These are phyloP conservation scores for Eupsilia transversa DNA, from an alignment of 2,888 invertebrate genomes.

Conservation along the genomic window DNA sequence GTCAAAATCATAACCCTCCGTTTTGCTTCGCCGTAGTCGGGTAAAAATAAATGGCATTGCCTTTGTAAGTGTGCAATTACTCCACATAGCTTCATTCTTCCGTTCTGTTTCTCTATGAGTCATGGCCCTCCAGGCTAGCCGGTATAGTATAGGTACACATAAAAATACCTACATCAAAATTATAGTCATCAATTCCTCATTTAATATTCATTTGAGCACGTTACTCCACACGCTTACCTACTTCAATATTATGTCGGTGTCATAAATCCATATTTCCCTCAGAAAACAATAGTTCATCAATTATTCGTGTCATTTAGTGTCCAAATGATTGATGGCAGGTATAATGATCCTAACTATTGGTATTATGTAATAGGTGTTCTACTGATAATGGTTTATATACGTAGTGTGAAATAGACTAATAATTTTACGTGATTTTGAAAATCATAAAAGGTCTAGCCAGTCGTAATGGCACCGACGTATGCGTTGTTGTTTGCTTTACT, in stretches of 20 bases:
- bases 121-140: no score
- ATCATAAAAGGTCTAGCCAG: not conserved
- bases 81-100: no score
- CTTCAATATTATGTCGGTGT: slow-evolving; percentile 9
- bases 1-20: no score
- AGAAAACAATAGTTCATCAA: slow-evolving; percentile 48
- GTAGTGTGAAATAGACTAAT: not conserved
- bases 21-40: no score
- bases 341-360: slow-evolving; percentile 20
- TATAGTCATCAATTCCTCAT: slow-evolving; percentile 17
- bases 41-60: no score
- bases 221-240: not conserved
- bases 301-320: slow-evolving; percentile 39
- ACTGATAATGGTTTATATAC: not conserved
- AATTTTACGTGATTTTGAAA: not conserved
- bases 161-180: slow-evolving; percentile 18
- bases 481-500: no score
- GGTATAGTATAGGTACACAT: not conserved
- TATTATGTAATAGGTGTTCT: slow-evolving; percentile 15
- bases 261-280: slow-evolving; percentile 39
- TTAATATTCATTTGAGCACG: slow-evolving; percentile 33
- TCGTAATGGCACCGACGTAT: no score
- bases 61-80: no score
- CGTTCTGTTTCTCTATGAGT: no score
- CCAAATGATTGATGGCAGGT: slow-evolving; percentile 35